Percentiles rank a stretch among this genome's conserved stretches.
Evolutionary conservation across 2,888 invertebrate species (phyloP).

Genomic region (Ceramica pisi): DNA sequence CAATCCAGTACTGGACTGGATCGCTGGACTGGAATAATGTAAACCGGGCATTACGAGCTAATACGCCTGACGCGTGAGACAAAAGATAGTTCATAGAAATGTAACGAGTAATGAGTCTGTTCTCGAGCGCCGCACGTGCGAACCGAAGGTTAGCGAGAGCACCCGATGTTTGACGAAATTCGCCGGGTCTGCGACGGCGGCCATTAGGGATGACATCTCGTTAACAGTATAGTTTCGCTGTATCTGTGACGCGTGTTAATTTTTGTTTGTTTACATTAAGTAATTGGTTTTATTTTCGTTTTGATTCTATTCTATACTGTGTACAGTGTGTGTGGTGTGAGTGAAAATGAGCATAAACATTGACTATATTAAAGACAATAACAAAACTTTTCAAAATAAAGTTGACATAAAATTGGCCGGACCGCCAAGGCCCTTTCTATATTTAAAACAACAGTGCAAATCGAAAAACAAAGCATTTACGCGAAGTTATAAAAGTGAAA

Average conservation of each 20-base stretch:
- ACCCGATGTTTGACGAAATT: background rate
- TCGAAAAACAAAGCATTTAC: background rate
- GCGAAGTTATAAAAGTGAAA: background rate
- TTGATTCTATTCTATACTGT: background rate
- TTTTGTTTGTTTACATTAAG: background rate
- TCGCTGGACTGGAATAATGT: too few relatives aligned
- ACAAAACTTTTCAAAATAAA: background rate
- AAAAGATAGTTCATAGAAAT: background rate
- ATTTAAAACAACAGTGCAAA: slow-evolving; percentile 1
- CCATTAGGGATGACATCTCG: too few relatives aligned
- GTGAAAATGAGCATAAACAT: slow-evolving; percentile 1
- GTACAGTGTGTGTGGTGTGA: background rate
- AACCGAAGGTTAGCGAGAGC: background rate
- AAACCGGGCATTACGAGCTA: background rate
- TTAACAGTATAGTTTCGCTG: too few relatives aligned
- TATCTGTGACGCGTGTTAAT: too few relatives aligned
- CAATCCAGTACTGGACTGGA: too few relatives aligned
- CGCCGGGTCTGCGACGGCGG: background rate
- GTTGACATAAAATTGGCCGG: background rate
- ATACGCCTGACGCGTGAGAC: background rate
- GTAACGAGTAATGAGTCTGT: background rate
- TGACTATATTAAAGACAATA: background rate
- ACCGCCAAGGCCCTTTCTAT: background rate
- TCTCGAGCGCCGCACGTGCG: background rate
- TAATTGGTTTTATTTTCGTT: background rate